Percentiles rank a stretch among this genome's conserved stretches.
These are phyloP conservation scores for Heteromormyrus szaboi DNA, from an alignment of 2,797 vertebrate species.

Conservation along the genomic window DNA sequence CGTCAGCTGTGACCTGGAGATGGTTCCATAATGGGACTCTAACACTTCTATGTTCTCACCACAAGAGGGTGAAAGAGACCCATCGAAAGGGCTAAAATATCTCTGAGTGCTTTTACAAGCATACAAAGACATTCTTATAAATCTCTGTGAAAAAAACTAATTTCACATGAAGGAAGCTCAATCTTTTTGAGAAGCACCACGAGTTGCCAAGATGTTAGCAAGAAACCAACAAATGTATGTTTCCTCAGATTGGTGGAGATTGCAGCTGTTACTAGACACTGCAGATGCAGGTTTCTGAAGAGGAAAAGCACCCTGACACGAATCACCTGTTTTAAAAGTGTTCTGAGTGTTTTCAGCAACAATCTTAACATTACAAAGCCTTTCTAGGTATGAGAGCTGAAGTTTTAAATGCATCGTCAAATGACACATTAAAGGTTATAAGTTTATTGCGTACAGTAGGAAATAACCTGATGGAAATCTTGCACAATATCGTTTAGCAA, in stretches of 20 bases:
- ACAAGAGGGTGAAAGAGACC: constrained; percentile 6
- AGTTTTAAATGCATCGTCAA: background rate
- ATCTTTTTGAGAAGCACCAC: background rate
- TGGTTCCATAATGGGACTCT: background rate
- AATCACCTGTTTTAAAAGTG: background rate
- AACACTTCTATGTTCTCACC: background rate
- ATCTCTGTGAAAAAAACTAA: background rate
- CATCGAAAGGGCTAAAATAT: background rate
- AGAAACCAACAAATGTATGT: background rate
- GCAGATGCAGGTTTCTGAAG: background rate
- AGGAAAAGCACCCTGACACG: background rate
- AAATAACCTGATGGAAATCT: constrained; percentile 34
- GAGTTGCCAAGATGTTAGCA: background rate
- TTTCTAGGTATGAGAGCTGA: background rate
- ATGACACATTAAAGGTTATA: constrained; percentile 36
- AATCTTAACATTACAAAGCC: background rate
- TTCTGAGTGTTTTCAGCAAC: background rate
- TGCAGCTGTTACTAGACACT: background rate
- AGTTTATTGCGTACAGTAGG: constrained; percentile 39
- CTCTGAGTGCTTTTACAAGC: background rate
- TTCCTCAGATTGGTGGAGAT: background rate
- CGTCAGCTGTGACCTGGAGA: background rate
- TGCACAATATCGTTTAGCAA: constrained; percentile 26
- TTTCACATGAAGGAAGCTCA: background rate
- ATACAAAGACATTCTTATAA: background rate